These are phyloP conservation scores for Luehdorfia chinensis DNA, from an alignment of 1,140 invertebrate genomes.

Conservation along the genomic window DNA sequence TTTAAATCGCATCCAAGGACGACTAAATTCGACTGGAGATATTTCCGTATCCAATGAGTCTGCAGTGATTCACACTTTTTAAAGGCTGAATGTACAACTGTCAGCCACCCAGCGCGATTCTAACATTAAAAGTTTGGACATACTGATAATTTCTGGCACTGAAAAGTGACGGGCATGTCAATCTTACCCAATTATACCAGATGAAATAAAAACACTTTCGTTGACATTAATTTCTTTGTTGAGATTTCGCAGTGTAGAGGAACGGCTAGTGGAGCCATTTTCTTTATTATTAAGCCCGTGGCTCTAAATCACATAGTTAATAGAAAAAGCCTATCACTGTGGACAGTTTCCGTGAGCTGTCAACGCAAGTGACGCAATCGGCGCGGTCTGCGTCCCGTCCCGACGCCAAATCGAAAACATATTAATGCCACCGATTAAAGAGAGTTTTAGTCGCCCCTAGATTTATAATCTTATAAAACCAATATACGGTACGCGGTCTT, in stretches of 20 bases:
- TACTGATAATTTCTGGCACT: constrained; percentile 55
- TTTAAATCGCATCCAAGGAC: constrained; percentile 67
- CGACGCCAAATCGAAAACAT: constrained; percentile 60
- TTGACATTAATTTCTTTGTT: constrained; percentile 19
- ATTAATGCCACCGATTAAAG: constrained; percentile 66
- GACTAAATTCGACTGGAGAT: constrained; percentile 61
- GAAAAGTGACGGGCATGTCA: constrained; percentile 27
- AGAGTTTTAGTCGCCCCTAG: constrained; percentile 43
- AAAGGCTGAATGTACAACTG: constrained; percentile 50
- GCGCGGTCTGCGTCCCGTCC: constrained; percentile 49
- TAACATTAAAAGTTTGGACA: constrained; percentile 52
- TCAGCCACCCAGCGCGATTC: constrained; percentile 49
- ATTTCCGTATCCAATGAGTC: constrained; percentile 69
- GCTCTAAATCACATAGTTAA: constrained; percentile 39
- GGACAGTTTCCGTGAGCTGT: constrained; percentile 45
- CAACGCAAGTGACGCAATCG: constrained; percentile 49
- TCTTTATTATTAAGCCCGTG: constrained; percentile 25
- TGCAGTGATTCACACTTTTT: constrained; percentile 67
- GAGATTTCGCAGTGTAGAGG: too few species aligned
- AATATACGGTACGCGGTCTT: constrained; percentile 20
- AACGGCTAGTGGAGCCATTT: not conserved
- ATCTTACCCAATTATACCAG: constrained; percentile 33
- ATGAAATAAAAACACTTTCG: constrained; percentile 21
- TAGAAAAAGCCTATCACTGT: constrained; percentile 44
- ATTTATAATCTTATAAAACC: constrained; percentile 42